Base-by-base conservation (phyloP, 1,140 invertebrate species). In the Bombus waltoni region DNA sequence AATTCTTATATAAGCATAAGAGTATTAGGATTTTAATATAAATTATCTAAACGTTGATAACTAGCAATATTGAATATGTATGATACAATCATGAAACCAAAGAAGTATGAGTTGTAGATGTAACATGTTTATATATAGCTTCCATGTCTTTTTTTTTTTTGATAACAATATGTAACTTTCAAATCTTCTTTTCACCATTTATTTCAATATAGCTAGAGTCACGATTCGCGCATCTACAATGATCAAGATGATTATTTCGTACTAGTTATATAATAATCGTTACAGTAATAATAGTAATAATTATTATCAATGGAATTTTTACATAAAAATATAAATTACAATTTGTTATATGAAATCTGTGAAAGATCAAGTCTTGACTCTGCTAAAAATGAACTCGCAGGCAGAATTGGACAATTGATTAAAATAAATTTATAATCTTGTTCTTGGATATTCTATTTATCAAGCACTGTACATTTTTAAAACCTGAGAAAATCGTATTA, bases 1-100 rank as follows among this genome's bases (percentile, higher is more conserved):
- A 98, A 98, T 95, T 97, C 98, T 0, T 98, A 98, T 95, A 97
- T 98, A 80, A 97, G 98, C 0, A 96, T 99, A 32, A 99, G 47
- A 53, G 47, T 94, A 99, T 99, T 94, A 97, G 98, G 94, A 99
- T 99, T 98, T 95, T 99, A 40, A 93, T 95, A 35, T 96, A 98
- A 92, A 97, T 98, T 57, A 96, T 42, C 32, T 66, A 53, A 6
- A 91, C 15, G 28, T 22, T 66, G 18, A 9, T 70, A 38, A 32
- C 42, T 83, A 38, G 77, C 81, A 35, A 35, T 59, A n/a, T 13
- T 77, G 68, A 65, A 66, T 32, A 5, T n/a, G 15, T 32, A 57
- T 42, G 15, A 11, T 57, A 32, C 32, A 42, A n/a, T 83, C 0
- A 70, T 38, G 53, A 15, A 79, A 68, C 4, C 22, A 53, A 44